Conservation (phyloP, 2,888 invertebrate species). For the Dastarcus helophoroides region DNA sequence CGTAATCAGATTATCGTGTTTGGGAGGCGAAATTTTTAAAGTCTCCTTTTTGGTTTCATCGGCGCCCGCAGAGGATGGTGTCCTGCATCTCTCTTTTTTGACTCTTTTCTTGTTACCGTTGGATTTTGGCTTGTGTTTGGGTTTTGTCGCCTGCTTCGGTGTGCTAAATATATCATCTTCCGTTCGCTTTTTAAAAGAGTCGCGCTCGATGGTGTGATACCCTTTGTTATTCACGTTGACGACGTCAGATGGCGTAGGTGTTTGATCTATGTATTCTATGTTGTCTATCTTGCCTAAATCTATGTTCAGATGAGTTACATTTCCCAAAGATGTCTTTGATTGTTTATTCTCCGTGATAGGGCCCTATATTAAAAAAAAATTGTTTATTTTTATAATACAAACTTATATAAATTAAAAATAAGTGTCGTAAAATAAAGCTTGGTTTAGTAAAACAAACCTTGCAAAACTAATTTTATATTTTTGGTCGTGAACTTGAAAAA, state of each 20-base stretch:
- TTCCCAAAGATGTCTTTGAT: conserved; percentile 23
- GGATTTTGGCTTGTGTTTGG: conserved; percentile 9
- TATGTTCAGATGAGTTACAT: conserved; percentile 45
- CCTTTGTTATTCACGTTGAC: conserved; percentile 37
- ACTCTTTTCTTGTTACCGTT: conserved; percentile 24
- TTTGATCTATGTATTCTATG: conserved; percentile 56
- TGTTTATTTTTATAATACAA: no score
- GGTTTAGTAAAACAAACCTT: no score
- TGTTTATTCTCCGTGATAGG: no score
- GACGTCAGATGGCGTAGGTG: conserved; percentile 48
- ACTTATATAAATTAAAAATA: no score
- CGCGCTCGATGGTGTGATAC: conserved; percentile 19
- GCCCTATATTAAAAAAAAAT: no score
- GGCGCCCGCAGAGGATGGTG: no score
- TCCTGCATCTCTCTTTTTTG: conserved; percentile 15
- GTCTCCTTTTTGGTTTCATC: no score
- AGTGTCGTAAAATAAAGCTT: no score
- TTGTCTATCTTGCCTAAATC: conserved; percentile 28
- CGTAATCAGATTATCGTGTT: conserved; percentile 18
- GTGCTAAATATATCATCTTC: conserved; percentile 21
- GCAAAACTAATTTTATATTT: no score
- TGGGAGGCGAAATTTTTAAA: conserved; percentile 10
- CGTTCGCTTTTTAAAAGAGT: not conserved
- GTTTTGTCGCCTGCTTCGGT: conserved; percentile 12
- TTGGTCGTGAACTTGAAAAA: no score